Base-by-base conservation (phyloP, 2,797 vertebrate species). In the Lagocephalus sceleratus region DNA sequence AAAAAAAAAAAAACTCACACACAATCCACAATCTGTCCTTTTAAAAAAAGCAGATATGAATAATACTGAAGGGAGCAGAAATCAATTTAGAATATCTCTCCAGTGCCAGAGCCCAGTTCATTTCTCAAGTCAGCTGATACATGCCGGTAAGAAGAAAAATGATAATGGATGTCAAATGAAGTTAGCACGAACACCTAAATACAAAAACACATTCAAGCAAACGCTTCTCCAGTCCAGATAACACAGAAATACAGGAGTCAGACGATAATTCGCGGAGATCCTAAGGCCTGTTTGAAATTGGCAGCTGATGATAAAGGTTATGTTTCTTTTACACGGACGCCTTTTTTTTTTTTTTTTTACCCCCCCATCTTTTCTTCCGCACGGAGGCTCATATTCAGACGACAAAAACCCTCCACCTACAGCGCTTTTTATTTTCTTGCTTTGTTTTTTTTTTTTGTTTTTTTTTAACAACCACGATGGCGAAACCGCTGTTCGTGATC, bases 231-330 rank as follows among this genome's bases (percentile, higher is more conserved):
- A 60, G 66, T 54, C 66, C 68, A 77, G 60, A 51, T 43, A 64
- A 53, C 58, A 57, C 77, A 80, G 65, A 76, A 54, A 75, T 42
- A 64, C 57, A 79, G 51, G 85, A 73, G 84, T 80, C 60, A 84
- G 80, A 81, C 63, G 62, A 85, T 66, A 67, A 79, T 81, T 71
- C 60, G 61, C 84, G 77, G 64, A n/a, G n/a, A 87, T 86, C 74
- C 79, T 88, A 90, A 91, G 90, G 89, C 88, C 83, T 86, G 81
- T 85, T 84, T 87, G 78, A 87, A 84, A 78, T 89, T 90, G 90
- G 89, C 90, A 90, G 88, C 85, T 85, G 83, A 85, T 83, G 76
- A 85, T 81, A 79, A 82, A 86, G 68, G 68, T 80, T 75, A 76
- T 73, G 63, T 80, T 85, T 88, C 61, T 76, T 78, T 82, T 71